A percentile compares a stretch with the other conserved stretches of the same genome.
These are phyloP conservation scores for Tylochromis polylepis DNA, from an alignment of 2,113 vertebrate genomes.

Conservation along the genomic window DNA sequence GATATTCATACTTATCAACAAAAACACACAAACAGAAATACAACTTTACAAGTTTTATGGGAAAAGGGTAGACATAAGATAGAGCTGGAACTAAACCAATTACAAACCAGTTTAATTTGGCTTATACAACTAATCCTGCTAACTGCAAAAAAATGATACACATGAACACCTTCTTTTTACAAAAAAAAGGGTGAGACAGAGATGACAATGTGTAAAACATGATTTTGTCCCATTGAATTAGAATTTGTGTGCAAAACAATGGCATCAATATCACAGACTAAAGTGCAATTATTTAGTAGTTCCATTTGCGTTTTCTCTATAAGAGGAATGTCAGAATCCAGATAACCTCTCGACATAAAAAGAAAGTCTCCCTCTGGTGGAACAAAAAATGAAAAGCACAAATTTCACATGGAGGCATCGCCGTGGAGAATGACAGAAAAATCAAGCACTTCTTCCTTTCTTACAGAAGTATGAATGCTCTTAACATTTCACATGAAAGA, in stretches of 20 bases:
- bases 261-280: conserved; percentile 48
- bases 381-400: conserved; percentile 7
- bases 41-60: not conserved
- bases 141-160: not conserved
- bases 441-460: not conserved
- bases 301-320: conserved; percentile 16
- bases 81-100: not conserved
- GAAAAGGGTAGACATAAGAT: not conserved
- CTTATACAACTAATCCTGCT: not conserved
- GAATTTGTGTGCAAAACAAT: conserved; percentile 56
- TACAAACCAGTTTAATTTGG: not conserved
- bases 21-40: conserved; percentile 13
- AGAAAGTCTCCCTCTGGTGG: conserved; percentile 36
- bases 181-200: not conserved
- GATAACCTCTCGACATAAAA: not conserved
- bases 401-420: not conserved
- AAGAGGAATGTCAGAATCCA: conserved; percentile 36
- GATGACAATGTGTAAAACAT: not conserved
- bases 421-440: not conserved
- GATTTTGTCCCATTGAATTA: not conserved
- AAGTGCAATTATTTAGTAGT: conserved; percentile 59
- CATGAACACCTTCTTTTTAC: not conserved
- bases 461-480: not conserved
- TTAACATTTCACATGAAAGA: not conserved
- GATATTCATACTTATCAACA: conserved; percentile 22